Base-by-base conservation (phyloP, 1,140 invertebrate species). In the Drosophila murphyi region DNA sequence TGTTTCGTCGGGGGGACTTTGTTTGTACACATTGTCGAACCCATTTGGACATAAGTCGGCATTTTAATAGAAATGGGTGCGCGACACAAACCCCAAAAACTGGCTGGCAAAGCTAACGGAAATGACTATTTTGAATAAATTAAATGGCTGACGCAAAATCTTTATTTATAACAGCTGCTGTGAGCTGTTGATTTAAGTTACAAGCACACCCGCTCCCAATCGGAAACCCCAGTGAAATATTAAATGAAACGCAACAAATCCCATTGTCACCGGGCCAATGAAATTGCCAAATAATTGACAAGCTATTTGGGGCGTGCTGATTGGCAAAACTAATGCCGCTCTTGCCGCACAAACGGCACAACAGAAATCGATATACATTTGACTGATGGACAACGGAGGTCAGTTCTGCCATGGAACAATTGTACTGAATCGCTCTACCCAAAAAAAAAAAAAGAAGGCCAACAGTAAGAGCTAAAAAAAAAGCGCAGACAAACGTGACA, bases 241-340 rank as follows among this genome's bases (percentile, higher is more conserved):
- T 87, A 87, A 87, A 87, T 87, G 82, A 88, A 87, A 87, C 80
- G 82, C 60, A 82, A 73, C 64, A 87, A 87, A 87, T 87, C 82
- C 82, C 82, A 87, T 87, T 87, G 82, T 87, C 82, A 88, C 74
- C 83, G 85, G 72, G 48, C 76, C 77, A 83, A 83, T 86, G 85
- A 88, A 88, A 88, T 88, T 88, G 85, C 67, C 83, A 87, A 87
- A 87, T 88, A 87, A 87, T 87, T 87, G 82, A 87, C 82, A 87
- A 88, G 82, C 82, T 80, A 87, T 87, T 87, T 87, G 82, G 82
- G 76, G 83, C 76, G 83, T 87, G 83, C 80, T 88, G 83, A 87
- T 87, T 87, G 83, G 80, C 83, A 88, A 87, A 87, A 87, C 83
- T 87, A 87, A 87, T 82, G 82, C 82, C 79, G 82, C 75, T 20